These are phyloP conservation scores for Caenorhabditis afra DNA, from an alignment of 2,888 invertebrate genomes.

Conservation along the genomic window DNA sequence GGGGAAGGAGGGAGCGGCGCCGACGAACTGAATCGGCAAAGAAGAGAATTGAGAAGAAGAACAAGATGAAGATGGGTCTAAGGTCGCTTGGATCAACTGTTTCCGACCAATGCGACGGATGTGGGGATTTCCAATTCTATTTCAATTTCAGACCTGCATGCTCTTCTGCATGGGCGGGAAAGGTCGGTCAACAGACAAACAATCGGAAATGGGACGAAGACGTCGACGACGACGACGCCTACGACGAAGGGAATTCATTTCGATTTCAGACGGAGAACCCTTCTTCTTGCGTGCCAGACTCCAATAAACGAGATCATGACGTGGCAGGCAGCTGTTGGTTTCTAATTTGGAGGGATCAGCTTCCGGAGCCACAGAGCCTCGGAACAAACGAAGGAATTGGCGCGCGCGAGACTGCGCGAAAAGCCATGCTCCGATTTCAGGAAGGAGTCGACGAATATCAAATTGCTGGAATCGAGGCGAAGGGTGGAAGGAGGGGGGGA, in stretches of 20 bases:
- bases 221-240: too few species aligned
- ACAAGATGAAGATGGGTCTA: constrained; percentile 12
- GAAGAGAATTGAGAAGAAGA: not conserved
- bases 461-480: not conserved
- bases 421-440: not conserved
- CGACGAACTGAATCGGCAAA: not conserved
- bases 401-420: not conserved
- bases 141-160: not conserved
- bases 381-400: not conserved
- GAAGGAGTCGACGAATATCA: not conserved
- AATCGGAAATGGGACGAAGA: too few species aligned
- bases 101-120: not conserved
- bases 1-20: constrained; percentile 9
- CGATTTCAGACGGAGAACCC: too few species aligned
- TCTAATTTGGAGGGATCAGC: too few species aligned
- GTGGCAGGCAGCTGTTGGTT: too few species aligned
- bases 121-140: not conserved
- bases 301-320: too few species aligned
- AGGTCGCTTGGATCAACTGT: constrained; percentile 22
- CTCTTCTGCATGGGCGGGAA: not conserved
- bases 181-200: too few species aligned
- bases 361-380: too few species aligned
- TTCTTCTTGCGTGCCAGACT: too few species aligned
- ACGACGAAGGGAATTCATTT: too few species aligned
- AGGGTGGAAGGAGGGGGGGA: not conserved